Evolutionary conservation across 2,113 vertebrate species (phyloP).

Genomic region (Neotoma lepida): DNA sequence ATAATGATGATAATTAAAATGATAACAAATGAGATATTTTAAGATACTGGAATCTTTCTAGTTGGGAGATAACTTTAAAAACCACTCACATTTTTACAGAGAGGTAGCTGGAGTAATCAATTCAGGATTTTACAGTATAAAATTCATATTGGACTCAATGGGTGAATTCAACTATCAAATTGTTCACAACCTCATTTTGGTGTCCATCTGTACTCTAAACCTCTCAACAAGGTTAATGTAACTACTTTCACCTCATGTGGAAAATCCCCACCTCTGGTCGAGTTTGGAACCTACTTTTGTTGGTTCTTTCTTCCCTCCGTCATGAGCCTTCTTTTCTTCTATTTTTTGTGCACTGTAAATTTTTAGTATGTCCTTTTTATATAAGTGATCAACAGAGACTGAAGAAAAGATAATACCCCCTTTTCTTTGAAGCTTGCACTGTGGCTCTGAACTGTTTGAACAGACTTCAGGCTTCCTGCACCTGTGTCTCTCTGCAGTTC

Average conservation of each 20-base stretch:
- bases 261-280: background rate
- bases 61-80: background rate
- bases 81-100: constrained; percentile 10
- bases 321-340: background rate
- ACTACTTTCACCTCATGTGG: background rate
- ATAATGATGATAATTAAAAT: constrained; percentile 22
- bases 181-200: background rate
- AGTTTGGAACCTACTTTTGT: background rate
- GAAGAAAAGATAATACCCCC: background rate
- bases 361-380: background rate
- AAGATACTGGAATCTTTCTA: background rate
- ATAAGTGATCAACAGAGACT: background rate
- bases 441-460: background rate
- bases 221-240: background rate
- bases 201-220: background rate
- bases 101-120: constrained; percentile 6
- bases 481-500: background rate
- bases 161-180: background rate
- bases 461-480: background rate
- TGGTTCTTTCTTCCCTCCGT: constrained; percentile 5
- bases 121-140: background rate
- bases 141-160: background rate
- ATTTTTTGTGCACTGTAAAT: background rate
- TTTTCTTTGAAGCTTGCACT: background rate
- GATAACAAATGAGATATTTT: background rate